Conservation (phyloP, 2,888 invertebrate genomes). For the Eupithecia tripunctaria region DNA sequence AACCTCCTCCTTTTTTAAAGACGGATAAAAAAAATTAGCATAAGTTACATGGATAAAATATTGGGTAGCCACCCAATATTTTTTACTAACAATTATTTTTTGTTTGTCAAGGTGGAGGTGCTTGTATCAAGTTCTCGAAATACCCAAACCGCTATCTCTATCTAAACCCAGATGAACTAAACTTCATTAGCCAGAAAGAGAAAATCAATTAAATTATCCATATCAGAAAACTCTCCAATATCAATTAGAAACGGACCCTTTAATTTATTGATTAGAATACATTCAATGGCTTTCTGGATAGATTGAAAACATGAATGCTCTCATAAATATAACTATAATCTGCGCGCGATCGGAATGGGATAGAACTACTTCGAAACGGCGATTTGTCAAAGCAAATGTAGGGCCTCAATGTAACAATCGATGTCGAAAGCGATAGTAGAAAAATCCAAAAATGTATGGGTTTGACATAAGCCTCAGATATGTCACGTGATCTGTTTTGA, state of each 20-base stretch:
- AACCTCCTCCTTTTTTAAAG: too few relatives aligned
- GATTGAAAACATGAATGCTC: slow-evolving; percentile 8
- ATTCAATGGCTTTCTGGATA: slow-evolving; percentile 21
- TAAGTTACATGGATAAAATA: too few relatives aligned
- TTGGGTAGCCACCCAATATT: too few relatives aligned
- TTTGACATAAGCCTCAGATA: too few relatives aligned
- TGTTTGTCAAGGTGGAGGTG: neutral
- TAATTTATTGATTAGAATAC: slow-evolving; percentile 16
- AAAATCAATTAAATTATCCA: slow-evolving; percentile 6
- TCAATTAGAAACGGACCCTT: neutral
- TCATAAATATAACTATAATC: neutral
- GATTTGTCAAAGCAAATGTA: too few relatives aligned
- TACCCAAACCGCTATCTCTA: neutral
- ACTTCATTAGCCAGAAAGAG: slow-evolving; percentile 1
- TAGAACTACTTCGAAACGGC: neutral
- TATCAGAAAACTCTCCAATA: neutral
- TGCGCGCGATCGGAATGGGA: neutral
- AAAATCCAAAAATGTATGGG: too few relatives aligned
- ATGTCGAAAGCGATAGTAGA: too few relatives aligned
- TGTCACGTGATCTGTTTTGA: too few relatives aligned
- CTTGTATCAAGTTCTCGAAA: neutral
- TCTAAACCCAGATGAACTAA: neutral
- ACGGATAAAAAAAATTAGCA: too few relatives aligned
- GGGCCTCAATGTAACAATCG: too few relatives aligned
- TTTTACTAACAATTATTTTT: too few relatives aligned